phyloP scores from a whole-genome alignment of 2,113 vertebrate genomes.

The Petrocephalus zakoni region DNA sequence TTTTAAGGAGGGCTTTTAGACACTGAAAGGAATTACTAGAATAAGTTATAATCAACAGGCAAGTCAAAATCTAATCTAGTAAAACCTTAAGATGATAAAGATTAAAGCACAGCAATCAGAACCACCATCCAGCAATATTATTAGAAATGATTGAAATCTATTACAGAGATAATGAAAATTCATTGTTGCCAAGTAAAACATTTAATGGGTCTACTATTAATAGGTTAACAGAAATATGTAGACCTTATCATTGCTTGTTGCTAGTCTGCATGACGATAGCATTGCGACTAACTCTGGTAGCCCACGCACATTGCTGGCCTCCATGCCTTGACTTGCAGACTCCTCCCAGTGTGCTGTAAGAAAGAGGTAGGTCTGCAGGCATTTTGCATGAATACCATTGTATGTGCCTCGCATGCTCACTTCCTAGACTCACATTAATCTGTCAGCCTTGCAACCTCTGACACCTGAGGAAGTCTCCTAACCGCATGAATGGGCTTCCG shows the following conservation, averaged over 20 bases:
- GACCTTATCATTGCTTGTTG: neutral
- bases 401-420: constrained; percentile 22
- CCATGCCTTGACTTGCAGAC: neutral
- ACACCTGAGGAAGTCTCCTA: neutral
- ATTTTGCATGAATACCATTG: constrained; percentile 13
- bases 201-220: neutral
- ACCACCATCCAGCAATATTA: neutral
- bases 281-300: neutral
- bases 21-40: neutral
- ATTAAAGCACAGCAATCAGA: neutral
- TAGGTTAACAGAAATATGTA: neutral
- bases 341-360: neutral
- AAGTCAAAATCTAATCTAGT: neutral
- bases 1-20: neutral
- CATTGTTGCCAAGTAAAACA: neutral
- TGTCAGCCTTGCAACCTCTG: neutral
- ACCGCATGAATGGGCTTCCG: neutral
- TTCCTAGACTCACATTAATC: neutral
- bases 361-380: neutral
- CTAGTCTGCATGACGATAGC: neutral
- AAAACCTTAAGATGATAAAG: neutral
- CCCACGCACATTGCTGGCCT: neutral
- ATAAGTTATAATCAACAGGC: neutral
- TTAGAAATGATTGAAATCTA: neutral
- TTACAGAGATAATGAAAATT: neutral